Percentiles rank a stretch among this genome's conserved stretches.
These are phyloP conservation scores for Lithophane socia DNA, from an alignment of 2,888 invertebrate genomes.

Conservation along the genomic window DNA sequence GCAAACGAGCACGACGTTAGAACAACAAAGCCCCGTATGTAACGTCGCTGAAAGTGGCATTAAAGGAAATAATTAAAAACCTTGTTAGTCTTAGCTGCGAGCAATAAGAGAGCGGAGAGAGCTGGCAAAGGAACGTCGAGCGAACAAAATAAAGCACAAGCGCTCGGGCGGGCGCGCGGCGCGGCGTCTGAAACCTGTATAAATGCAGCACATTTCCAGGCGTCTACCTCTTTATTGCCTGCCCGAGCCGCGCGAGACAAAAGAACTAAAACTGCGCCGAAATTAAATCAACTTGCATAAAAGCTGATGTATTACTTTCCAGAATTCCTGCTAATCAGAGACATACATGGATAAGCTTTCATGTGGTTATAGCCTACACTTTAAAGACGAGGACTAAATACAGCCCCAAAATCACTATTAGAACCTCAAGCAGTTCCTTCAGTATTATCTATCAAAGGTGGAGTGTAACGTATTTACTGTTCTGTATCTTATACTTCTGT, in stretches of 20 bases:
- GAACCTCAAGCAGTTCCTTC: too few species aligned
- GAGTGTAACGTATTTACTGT: too few species aligned
- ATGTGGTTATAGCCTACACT: too few species aligned
- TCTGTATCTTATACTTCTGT: background rate
- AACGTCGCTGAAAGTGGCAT: slow-evolving; percentile 84
- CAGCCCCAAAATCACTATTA: too few species aligned
- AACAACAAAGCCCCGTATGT: slow-evolving; percentile 75
- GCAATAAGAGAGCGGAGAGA: slow-evolving; percentile 86
- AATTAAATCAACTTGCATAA: too few species aligned
- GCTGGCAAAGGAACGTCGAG: slow-evolving; percentile 83
- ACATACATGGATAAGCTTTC: too few species aligned
- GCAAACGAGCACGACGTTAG: slow-evolving; percentile 53
- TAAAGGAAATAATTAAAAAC: slow-evolving; percentile 90
- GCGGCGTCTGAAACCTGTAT: slow-evolving; percentile 81
- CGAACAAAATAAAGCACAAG: slow-evolving; percentile 84
- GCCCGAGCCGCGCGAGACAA: slow-evolving; percentile 81
- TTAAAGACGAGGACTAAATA: too few species aligned
- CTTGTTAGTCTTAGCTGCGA: slow-evolving; percentile 86
- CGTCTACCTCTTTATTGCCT: slow-evolving; percentile 87
- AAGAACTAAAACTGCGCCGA: slow-evolving; percentile 82
- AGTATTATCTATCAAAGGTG: too few species aligned
- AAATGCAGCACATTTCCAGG: slow-evolving; percentile 87
- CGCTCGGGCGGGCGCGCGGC: slow-evolving; percentile 68
- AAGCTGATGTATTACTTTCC: too few species aligned
- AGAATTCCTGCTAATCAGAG: too few species aligned